Evolutionary conservation across 2,888 invertebrate genomes (phyloP).

Genomic region (Rhingia rostrata): DNA sequence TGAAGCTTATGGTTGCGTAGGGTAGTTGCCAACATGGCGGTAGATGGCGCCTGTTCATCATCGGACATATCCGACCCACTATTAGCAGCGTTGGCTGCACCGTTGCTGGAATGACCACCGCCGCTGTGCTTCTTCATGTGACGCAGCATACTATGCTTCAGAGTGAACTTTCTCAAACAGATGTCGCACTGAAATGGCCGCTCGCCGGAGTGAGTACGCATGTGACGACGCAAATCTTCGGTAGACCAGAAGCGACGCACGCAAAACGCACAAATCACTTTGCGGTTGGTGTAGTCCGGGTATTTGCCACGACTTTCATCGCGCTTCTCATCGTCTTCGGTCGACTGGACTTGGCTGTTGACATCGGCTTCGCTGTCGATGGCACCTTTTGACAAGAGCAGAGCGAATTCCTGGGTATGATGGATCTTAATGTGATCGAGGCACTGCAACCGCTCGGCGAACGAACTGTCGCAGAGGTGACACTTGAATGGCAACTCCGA

Average conservation of each 20-base stretch:
- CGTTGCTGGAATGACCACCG: conserved; percentile 83
- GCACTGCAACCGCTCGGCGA: conserved; percentile 90
- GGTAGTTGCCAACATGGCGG: conserved; percentile 65
- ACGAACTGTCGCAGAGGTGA: conserved; percentile 95
- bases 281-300: conserved; percentile 93
- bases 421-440: conserved; percentile 90
- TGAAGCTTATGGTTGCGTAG: conserved; percentile 80
- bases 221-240: conserved; percentile 95
- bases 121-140: conserved; percentile 94
- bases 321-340: conserved; percentile 86
- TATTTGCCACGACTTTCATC: conserved; percentile 90
- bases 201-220: conserved; percentile 96
- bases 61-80: conserved; percentile 82
- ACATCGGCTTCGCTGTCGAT: conserved; percentile 85
- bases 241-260: conserved; percentile 97
- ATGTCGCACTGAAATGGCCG: conserved; percentile 96
- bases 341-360: conserved; percentile 76
- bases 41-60: conserved; percentile 79
- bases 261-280: conserved; percentile 96
- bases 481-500: conserved; percentile 94
- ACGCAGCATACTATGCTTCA: conserved; percentile 97
- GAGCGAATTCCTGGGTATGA: conserved; percentile 91
- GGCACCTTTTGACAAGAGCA: conserved; percentile 92
- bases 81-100: conserved; percentile 76
- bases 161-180: conserved; percentile 93